Evolutionary conservation across 92 coral and sea anemone genomes (phyloP).

Genomic region (Isaurus tuberculatus): DNA sequence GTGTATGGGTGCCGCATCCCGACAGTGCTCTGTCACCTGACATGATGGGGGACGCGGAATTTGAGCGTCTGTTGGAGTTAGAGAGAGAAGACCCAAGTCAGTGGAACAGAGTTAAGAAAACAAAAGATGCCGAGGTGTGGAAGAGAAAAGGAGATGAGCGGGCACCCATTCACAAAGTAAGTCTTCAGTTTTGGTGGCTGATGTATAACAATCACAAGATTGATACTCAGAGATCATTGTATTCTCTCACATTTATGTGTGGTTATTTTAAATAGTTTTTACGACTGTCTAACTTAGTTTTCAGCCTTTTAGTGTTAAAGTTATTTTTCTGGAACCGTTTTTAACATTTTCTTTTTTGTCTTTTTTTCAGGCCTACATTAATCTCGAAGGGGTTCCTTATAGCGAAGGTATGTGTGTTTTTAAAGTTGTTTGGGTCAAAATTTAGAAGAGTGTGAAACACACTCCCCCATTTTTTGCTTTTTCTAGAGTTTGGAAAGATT

Average conservation of each 20-base stretch:
- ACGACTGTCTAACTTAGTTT: not conserved
- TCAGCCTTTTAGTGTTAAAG: not conserved
- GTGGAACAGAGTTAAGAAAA: conserved; percentile 85
- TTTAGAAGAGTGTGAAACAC: too few species aligned
- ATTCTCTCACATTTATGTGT: too few species aligned
- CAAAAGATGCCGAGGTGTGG: conserved; percentile 88
- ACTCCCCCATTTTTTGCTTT: not conserved
- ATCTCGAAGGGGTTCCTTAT: conserved; percentile 85
- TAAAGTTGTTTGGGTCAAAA: not conserved
- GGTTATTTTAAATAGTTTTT: not conserved
- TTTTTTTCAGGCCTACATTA: conserved; percentile 74
- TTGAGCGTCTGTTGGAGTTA: conserved; percentile 80
- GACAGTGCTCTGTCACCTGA: conserved; percentile 77
- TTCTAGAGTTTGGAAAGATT: too few species aligned
- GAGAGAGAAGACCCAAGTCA: conserved; percentile 77
- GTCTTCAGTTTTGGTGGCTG: not conserved
- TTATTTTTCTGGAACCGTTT: not conserved
- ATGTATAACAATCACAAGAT: not conserved
- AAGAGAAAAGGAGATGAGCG: conserved; percentile 74
- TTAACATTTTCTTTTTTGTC: not conserved
- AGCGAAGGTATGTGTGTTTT: conserved; percentile 69
- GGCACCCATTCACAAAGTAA: conserved; percentile 87
- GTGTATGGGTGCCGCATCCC: conserved; percentile 42
- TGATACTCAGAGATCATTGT: too few species aligned
- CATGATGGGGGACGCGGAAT: conserved; percentile 87